phyloP scores from a whole-genome alignment of 2,888 invertebrate species.

The Syrphus vitripennis region DNA sequence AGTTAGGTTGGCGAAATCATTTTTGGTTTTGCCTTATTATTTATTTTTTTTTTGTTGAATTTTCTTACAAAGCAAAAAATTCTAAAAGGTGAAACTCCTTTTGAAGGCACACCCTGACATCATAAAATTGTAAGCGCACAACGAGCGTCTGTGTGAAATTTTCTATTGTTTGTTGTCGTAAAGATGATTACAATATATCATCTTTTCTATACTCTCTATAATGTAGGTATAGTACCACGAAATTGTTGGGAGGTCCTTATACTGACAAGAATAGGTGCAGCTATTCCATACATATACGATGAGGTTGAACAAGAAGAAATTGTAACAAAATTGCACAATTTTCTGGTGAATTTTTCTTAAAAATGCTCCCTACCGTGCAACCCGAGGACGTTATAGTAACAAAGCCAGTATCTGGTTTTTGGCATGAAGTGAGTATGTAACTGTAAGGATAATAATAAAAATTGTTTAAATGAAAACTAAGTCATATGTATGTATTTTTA shows the following conservation, averaged over 20 bases:
- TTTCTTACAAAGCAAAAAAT: neutral
- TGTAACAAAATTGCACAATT: neutral
- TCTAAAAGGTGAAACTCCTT: neutral
- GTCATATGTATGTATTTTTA: no score
- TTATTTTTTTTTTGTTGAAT: neutral
- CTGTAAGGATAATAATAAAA: no score
- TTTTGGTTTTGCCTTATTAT: conserved; percentile 21
- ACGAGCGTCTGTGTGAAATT: conserved; percentile 36
- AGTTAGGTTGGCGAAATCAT: conserved; percentile 25
- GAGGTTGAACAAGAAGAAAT: neutral
- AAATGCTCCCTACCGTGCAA: neutral
- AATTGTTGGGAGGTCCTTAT: neutral
- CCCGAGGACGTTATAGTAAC: conserved; percentile 18
- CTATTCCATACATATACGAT: neutral
- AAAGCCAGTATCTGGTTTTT: neutral
- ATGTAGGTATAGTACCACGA: neutral
- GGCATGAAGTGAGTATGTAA: no score
- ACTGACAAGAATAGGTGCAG: neutral
- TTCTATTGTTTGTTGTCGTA: conserved; percentile 53
- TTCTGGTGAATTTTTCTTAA: neutral
- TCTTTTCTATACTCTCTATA: conserved; percentile 32
- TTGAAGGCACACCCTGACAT: conserved; percentile 22
- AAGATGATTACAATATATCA: conserved; percentile 61
- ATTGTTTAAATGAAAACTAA: no score
- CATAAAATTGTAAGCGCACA: conserved; percentile 44